These are phyloP conservation scores for Doris montereyensis DNA, from an alignment of 2,888 invertebrate genomes.

Conservation along the genomic window DNA sequence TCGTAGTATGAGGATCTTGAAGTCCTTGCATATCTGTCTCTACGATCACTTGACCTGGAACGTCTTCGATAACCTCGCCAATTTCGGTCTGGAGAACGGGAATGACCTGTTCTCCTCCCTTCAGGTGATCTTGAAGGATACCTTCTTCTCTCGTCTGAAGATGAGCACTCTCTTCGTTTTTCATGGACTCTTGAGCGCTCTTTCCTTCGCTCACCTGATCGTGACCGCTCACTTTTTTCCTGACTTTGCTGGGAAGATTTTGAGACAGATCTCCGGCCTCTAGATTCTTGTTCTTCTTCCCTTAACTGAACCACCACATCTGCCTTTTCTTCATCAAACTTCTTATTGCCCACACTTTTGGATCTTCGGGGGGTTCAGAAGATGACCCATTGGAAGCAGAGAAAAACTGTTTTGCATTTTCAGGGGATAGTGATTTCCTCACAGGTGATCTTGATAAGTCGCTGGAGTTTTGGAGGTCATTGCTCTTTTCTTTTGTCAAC, in stretches of 20 bases:
- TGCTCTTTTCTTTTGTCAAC: too few relatives aligned
- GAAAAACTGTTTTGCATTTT: too few relatives aligned
- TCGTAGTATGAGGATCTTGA: not conserved
- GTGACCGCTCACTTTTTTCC: slow-evolving; percentile 20
- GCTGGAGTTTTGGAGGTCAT: too few relatives aligned
- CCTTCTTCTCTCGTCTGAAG: slow-evolving; percentile 11
- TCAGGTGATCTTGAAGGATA: not conserved
- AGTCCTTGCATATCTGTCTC: not conserved
- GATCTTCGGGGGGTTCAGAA: too few relatives aligned
- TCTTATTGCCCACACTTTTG: not conserved
- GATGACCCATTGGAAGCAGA: too few relatives aligned
- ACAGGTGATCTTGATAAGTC: too few relatives aligned
- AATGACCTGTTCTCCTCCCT: not conserved
- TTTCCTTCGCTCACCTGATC: slow-evolving; percentile 6
- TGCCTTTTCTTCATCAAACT: not conserved
- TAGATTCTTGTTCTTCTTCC: not conserved
- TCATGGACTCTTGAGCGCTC: not conserved
- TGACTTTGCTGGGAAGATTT: not conserved
- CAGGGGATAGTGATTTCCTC: too few relatives aligned
- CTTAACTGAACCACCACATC: not conserved
- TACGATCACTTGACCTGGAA: not conserved
- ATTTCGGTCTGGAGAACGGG: not conserved
- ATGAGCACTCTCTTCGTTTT: not conserved
- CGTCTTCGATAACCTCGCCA: not conserved
- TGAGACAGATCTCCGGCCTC: not conserved